phyloP scores from a whole-genome alignment of 2,113 vertebrate species.

The Mormyrus iriodes region DNA sequence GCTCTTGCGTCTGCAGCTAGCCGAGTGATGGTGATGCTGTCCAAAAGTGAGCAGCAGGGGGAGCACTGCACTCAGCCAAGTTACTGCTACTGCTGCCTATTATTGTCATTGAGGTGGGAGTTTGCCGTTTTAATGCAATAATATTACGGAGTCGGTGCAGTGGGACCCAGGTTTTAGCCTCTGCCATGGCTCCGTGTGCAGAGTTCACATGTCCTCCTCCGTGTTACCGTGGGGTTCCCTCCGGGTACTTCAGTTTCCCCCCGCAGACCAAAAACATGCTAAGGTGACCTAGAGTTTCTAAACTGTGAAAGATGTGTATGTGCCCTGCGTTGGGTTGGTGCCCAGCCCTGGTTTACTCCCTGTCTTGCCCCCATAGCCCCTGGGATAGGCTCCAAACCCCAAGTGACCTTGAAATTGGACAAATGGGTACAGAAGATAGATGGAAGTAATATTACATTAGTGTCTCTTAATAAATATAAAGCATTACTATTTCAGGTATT shows the following conservation, averaged over 20 bases:
- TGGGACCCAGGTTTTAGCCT: background rate
- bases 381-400: background rate
- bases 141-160: background rate
- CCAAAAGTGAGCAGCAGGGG: background rate
- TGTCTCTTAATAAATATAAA: background rate
- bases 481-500: background rate
- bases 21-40: background rate
- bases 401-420: background rate
- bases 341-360: background rate
- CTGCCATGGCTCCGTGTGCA: background rate
- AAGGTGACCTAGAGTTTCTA: background rate
- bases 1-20: background rate
- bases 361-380: background rate
- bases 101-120: background rate
- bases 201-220: background rate
- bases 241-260: background rate
- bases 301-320: background rate
- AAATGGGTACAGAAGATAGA: background rate
- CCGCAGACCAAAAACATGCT: background rate
- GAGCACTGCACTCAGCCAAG: background rate
- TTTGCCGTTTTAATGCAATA: background rate
- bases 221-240: background rate
- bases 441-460: background rate
- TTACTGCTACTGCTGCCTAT: background rate
- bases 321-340: background rate